Evolutionary conservation across 2,888 invertebrate species (phyloP), one percentile per base, ranked within the genome.

Genomic region (Hymenopus coronatus): DNA sequence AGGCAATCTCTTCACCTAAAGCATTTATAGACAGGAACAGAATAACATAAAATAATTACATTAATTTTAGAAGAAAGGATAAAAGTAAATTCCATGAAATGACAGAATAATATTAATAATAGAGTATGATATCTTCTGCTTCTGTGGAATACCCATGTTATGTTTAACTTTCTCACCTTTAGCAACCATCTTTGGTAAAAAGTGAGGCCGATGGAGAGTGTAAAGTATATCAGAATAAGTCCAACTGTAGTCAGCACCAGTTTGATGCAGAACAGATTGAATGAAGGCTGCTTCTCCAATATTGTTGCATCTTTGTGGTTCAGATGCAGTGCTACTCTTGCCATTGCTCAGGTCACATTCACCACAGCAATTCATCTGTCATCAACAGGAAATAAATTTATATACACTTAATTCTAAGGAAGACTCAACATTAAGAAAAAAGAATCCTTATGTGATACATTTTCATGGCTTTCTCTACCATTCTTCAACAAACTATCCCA

Each of bases 111-210:
- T 40, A 40, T 12, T n/a, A 83, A 7, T 28, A 14, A 40, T n/a
- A 20, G 4, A 40, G 30, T n/a, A 4, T 86, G 70, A 9, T 54
- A 54, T 70, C 25, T 15, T 46, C 14, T 85, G 70, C 8, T 85
- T 46, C 46, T 27, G 28, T 46, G n/a, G 3, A 28, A 54, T 33
- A 7, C 8, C 1, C 6, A 33, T 33, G 33, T 2, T 83, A 83
- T 83, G 2, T n/a, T 30, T 30, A 70, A 84, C 28, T 82, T 88
- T 91, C 90, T 91, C 94, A 97, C 98, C 95, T 97, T 96, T 91
- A 98, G 95, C 88, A 99, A 95, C 96, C 97, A 97, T 95, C 98
- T 96, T 93, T 99, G 99, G 93, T 99, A 99, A 93, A 99, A 99
- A 15, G 99, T 99, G 88, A 99, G 95, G 85, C 98, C 97, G 92